A percentile compares a stretch with the other conserved stretches of the same genome.
These are phyloP conservation scores for Ethmia dodecea DNA, from an alignment of 2,888 invertebrate species.

Conservation along the genomic window DNA sequence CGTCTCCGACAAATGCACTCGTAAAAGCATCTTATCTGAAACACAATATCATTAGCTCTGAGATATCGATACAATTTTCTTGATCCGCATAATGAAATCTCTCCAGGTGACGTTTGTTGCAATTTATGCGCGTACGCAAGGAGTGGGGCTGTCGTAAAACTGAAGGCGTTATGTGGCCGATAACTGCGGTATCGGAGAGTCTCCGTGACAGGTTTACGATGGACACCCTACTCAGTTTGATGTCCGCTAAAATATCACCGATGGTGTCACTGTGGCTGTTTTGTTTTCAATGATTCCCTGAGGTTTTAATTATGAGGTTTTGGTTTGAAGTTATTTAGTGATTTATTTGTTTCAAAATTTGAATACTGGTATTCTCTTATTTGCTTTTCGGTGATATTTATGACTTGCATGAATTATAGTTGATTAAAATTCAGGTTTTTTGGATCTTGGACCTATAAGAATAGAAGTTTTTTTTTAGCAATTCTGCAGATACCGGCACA, in stretches of 20 bases:
- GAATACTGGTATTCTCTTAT: too few relatives aligned
- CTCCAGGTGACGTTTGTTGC: slow-evolving; percentile 60
- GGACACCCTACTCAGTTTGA: slow-evolving; percentile 64
- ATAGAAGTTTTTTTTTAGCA: too few relatives aligned
- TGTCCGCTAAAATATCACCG: slow-evolving; percentile 42
- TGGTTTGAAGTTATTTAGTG: too few relatives aligned
- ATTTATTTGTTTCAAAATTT: too few relatives aligned
- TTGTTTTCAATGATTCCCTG: too few relatives aligned
- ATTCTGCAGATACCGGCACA: too few relatives aligned
- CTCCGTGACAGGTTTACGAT: slow-evolving; percentile 66
- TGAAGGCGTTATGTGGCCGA: slow-evolving; percentile 71
- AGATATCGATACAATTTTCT: slow-evolving; percentile 74
- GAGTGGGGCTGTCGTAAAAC: slow-evolving; percentile 67
- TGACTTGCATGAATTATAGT: too few relatives aligned
- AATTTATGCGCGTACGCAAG: slow-evolving; percentile 64
- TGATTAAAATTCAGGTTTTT: too few relatives aligned
- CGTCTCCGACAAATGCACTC: neutral
- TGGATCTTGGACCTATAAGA: too few relatives aligned
- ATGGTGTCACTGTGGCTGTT: too few relatives aligned
- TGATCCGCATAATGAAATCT: slow-evolving; percentile 73
- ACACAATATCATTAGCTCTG: slow-evolving; percentile 67
- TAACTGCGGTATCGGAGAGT: slow-evolving; percentile 69
- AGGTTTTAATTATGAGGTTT: too few relatives aligned
- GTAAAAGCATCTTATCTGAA: slow-evolving; percentile 42
- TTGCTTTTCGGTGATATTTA: too few relatives aligned